Conservation (phyloP, 1,140 invertebrate species). For the Drepana arcuata region DNA sequence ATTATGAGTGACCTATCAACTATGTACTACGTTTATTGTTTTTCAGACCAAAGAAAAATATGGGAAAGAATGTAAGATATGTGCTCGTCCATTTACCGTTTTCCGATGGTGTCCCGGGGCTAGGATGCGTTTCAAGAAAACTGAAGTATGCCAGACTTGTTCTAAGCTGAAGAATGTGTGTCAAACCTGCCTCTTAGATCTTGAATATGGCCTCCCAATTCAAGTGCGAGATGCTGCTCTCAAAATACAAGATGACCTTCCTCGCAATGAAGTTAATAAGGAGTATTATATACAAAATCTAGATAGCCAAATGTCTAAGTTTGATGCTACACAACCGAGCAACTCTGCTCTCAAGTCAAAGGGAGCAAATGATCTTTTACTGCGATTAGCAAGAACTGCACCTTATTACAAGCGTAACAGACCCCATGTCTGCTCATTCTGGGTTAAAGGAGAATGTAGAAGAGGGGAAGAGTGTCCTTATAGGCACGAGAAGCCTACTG, state of each 20-base stretch:
- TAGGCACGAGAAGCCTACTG: constrained; percentile 98
- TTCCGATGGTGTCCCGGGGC: constrained; percentile 99
- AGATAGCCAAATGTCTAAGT: constrained; percentile 79
- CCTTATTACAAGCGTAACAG: constrained; percentile 99
- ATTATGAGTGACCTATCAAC: neutral
- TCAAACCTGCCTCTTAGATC: constrained; percentile 97
- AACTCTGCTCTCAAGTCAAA: constrained; percentile 80
- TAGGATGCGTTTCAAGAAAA: constrained; percentile 99
- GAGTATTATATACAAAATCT: constrained; percentile 99
- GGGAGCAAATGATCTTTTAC: constrained; percentile 89
- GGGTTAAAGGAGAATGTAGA: constrained; percentile 99
- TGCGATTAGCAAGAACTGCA: constrained; percentile 95
- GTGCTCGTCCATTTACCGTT: constrained; percentile 97
- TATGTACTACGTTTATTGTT: constrained; percentile 8
- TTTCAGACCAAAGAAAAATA: constrained; percentile 97
- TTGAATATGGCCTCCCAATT: constrained; percentile 96
- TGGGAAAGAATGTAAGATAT: constrained; percentile 99
- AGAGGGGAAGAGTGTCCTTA: constrained; percentile 99
- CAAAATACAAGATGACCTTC: constrained; percentile 95
- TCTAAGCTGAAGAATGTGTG: constrained; percentile 99
- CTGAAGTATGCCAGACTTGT: constrained; percentile 99
- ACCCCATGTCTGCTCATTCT: constrained; percentile 99
- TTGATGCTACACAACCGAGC: constrained; percentile 76
- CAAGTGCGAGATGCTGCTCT: constrained; percentile 97
- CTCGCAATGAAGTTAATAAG: constrained; percentile 98